Percentiles rank a stretch among this genome's conserved stretches.
Conservation (phyloP, 2,888 invertebrate species). For the Tuta absoluta region DNA sequence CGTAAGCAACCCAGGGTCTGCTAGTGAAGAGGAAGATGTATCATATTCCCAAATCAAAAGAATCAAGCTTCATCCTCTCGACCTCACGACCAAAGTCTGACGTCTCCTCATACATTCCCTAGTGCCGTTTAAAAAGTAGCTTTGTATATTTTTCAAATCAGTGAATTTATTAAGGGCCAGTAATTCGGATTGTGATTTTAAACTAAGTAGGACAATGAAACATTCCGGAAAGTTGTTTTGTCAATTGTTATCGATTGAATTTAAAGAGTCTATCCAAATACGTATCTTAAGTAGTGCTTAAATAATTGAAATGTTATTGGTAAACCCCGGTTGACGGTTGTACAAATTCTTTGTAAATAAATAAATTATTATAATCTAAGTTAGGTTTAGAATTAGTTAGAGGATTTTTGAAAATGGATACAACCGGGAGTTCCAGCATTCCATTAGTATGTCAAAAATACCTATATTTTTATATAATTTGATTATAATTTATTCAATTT, state of each 20-base stretch:
- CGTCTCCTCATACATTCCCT: constrained; percentile 46
- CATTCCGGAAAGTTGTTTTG: constrained; percentile 57
- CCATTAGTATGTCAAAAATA: constrained; percentile 48
- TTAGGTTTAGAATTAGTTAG: constrained; percentile 61
- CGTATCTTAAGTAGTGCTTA: constrained; percentile 72
- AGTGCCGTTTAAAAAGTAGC: constrained; percentile 50
- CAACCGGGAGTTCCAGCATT: constrained; percentile 64
- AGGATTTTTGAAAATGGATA: constrained; percentile 54
- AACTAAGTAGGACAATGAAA: constrained; percentile 59
- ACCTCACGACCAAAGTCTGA: constrained; percentile 87
- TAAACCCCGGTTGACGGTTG: constrained; percentile 69
- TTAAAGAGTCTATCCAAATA: constrained; percentile 81
- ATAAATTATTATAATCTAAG: constrained; percentile 68
- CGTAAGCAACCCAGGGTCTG: constrained; percentile 68
- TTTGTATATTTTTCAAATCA: constrained; percentile 44
- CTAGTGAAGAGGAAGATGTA: constrained; percentile 76
- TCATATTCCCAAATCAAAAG: constrained; percentile 81
- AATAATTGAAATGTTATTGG: constrained; percentile 60
- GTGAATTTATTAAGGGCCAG: constrained; percentile 73
- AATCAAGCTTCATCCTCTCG: constrained; percentile 82
- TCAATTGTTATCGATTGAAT: constrained; percentile 73
- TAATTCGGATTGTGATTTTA: constrained; percentile 77
- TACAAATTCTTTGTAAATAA: constrained; percentile 75
- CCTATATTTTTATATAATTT: constrained; percentile 56
- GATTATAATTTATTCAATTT: constrained; percentile 73